These are phyloP conservation scores for Euphydryas editha DNA, from an alignment of 2,888 invertebrate species.

Conservation along the genomic window DNA sequence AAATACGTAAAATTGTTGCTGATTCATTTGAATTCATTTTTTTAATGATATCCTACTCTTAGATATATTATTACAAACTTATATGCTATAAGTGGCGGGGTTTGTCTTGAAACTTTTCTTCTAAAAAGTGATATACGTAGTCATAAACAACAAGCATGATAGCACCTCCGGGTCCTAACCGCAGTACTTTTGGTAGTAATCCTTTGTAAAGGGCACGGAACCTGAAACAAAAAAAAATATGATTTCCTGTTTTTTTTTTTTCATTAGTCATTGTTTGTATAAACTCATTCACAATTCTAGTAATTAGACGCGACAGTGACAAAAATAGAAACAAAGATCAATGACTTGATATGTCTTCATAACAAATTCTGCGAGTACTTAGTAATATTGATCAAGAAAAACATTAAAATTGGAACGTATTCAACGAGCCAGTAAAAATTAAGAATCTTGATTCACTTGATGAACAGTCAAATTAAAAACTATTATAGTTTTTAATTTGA, in stretches of 20 bases:
- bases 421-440: not conserved
- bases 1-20: no score
- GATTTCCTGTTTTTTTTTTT: not conserved
- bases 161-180: constrained; percentile 97
- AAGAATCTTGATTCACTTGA: not conserved
- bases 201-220: constrained; percentile 96
- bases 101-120: constrained; percentile 62
- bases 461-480: no score
- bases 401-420: constrained; percentile 2
- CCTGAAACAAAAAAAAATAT: constrained; percentile 72
- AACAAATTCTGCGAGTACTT: constrained; percentile 4
- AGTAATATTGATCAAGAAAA: not conserved
- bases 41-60: no score
- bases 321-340: constrained; percentile 31
- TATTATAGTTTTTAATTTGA: no score
- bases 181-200: constrained; percentile 93
- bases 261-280: not conserved
- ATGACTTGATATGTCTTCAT: constrained; percentile 18
- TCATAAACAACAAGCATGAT: constrained; percentile 97
- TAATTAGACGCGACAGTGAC: constrained; percentile 9
- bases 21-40: no score
- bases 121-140: constrained; percentile 90
- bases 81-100: constrained; percentile 26
- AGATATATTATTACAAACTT: no score
- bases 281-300: constrained; percentile 16